Conservation (phyloP, 2,113 vertebrate genomes). For the Pelodiscus sinensis region DNA sequence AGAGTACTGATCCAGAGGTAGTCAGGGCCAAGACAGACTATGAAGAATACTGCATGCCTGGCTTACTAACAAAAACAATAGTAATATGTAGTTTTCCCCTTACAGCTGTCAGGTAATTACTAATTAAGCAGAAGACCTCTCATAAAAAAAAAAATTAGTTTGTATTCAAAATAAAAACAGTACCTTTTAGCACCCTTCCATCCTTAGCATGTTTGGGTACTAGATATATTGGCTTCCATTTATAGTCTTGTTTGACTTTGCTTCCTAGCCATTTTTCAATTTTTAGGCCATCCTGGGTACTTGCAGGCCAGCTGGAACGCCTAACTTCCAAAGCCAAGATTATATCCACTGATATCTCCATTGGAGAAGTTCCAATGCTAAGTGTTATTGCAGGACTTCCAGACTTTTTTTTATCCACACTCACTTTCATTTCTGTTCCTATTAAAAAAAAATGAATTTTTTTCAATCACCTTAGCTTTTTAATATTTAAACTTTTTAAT, state of each 20-base stretch:
- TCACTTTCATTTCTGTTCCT: constrained; percentile 67
- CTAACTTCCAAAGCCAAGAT: constrained; percentile 80
- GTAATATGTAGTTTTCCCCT: neutral
- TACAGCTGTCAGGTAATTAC: neutral
- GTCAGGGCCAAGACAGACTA: neutral
- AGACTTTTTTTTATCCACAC: constrained; percentile 70
- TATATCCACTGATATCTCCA: constrained; percentile 85
- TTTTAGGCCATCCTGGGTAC: constrained; percentile 75
- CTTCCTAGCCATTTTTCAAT: constrained; percentile 82
- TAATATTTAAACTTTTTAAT: neutral
- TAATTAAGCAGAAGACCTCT: neutral
- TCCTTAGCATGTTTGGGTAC: constrained; percentile 85
- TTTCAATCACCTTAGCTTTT: neutral
- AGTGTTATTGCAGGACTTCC: constrained; percentile 89
- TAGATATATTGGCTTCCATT: constrained; percentile 72
- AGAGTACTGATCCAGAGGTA: neutral
- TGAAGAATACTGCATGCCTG: neutral
- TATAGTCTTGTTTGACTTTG: constrained; percentile 69
- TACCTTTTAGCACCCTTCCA: constrained; percentile 72
- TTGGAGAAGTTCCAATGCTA: constrained; percentile 46
- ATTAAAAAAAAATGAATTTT: constrained; percentile 18
- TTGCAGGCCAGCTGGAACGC: constrained; percentile 75
- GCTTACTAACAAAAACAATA: neutral
- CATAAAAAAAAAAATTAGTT: neutral
- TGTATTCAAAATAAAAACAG: neutral